Base-by-base conservation (phyloP, 53 echinoderm and acorn worm species). In the Holothuria scabra region DNA sequence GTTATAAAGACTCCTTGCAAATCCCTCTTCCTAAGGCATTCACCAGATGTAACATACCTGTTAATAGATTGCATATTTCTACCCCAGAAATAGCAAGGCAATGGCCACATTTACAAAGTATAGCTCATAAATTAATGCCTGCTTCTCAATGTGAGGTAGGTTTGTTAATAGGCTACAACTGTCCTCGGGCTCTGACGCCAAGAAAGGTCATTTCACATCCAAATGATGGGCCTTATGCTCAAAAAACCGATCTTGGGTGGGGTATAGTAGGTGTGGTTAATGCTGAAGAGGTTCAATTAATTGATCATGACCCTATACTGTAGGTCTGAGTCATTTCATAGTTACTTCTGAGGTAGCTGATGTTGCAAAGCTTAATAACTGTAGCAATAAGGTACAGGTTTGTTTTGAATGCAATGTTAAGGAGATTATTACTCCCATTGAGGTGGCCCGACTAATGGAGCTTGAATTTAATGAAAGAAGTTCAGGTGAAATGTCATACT, bases 391-490 rank as follows among this genome's bases (percentile, higher is more conserved):
- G 12, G 74, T 0, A n/a, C n/a, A n/a, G n/a, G n/a, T n/a, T n/a
- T n/a, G n/a, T n/a, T n/a, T n/a, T n/a, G n/a, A n/a, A n/a, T n/a
- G n/a, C n/a, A n/a, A n/a, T n/a, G n/a, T n/a, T n/a, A n/a, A n/a
- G n/a, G n/a, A n/a, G n/a, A n/a, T n/a, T n/a, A n/a, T n/a, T n/a
- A n/a, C n/a, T n/a, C n/a, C n/a, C n/a, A n/a, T n/a, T n/a, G n/a
- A n/a, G n/a, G n/a, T n/a, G n/a, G n/a, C n/a, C n/a, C n/a, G n/a
- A n/a, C n/a, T n/a, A n/a, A n/a, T 74, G 46, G 74, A 20, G 44
- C 24, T 74, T 23, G 74, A 74, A 74, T 74, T 74, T 74, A 74
- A 74, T 46, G 74, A 74, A 19, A 37, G 74, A 44, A 74, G 46
- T 35, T 62, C 49, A 32, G 30, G 16, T 29, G 69, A 14, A 8